Evolutionary conservation across 2,113 vertebrate genomes (phyloP), one percentile per base, ranked within the genome.

Genomic region (Oncorhynchus masou): DNA sequence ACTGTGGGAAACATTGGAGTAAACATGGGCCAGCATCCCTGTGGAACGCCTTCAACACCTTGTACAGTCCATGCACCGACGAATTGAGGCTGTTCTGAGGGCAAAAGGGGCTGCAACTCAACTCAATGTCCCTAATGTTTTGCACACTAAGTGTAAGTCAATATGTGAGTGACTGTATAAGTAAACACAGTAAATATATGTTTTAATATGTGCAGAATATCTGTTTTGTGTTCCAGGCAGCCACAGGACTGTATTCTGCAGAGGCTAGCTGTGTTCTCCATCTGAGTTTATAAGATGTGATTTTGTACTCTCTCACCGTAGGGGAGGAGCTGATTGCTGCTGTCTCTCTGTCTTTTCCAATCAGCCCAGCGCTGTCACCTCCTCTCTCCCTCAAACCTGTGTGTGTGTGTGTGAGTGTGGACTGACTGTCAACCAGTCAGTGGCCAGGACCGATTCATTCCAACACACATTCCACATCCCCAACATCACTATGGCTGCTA

Each of bases 271-370:
- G 39, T 45, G 39, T 45, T 45, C 9, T 45, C 39, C 39, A 1
- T 45, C 39, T 45, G 39, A 72, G 25, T 85, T 86, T 85, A 81
- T 70, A 82, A 39, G 77, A 68, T 84, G 85, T 83, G 81, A 83
- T 81, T 86, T 81, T 86, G 77, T 80, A 77, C 71, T 70, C 76
- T 74, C 70, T 76, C 76, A 68, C 81, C 83, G 86, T 81, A 84
- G 81, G 77, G 64, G 77, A 76, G 27, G 79, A 82, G 79, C 75
- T 87, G 87, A 89, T 91, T 88, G 86, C 85, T 74, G 81, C 79
- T 79, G 85, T 88, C 87, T 81, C 79, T 82, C 82, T 82, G 84
- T 88, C 89, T 88, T 83, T 76, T 74, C 68, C 85, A 85, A 87
- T 89, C 85, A 87, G 84, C 82, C 75, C 54, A 5, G 71, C 74